A percentile compares a stretch with the other conserved stretches of the same genome.
Conservation (phyloP, 2,113 vertebrate genomes). For the Corapipo altera region DNA sequence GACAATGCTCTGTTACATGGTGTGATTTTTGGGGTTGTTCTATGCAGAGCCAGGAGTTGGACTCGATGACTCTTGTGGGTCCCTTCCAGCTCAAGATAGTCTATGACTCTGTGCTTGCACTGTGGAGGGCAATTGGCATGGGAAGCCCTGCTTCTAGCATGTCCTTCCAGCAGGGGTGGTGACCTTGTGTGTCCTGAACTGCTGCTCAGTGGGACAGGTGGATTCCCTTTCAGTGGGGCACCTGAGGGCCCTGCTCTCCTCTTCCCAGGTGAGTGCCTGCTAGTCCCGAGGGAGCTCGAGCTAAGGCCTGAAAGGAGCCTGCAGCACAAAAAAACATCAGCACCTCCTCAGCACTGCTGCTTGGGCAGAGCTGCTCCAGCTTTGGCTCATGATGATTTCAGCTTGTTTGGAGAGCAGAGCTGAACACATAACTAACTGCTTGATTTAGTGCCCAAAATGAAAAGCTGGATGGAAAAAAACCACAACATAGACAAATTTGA, state of each 20-base stretch:
- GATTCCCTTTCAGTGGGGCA: neutral
- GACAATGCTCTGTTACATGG: neutral
- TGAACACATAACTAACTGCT: constrained; percentile 44
- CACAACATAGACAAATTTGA: neutral
- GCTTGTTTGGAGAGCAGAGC: constrained; percentile 10
- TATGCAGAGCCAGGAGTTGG: neutral
- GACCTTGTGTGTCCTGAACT: neutral
- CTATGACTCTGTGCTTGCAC: neutral
- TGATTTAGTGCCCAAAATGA: constrained; percentile 27
- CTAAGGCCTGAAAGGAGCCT: neutral
- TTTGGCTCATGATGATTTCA: neutral
- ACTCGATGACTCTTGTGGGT: neutral
- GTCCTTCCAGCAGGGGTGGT: neutral
- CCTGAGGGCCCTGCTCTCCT: neutral
- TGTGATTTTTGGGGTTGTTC: neutral
- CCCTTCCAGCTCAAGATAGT: neutral
- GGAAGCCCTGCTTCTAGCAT: neutral
- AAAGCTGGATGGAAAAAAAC: neutral
- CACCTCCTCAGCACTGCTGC: neutral
- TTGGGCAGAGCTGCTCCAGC: neutral
- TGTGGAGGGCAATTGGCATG: neutral
- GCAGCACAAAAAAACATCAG: neutral
- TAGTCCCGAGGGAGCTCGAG: accelerated
- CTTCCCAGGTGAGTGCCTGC: neutral
- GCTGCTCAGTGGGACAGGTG: accelerated